Evolutionary conservation across 2,888 invertebrate genomes (phyloP), one percentile per base, ranked within the genome.

Genomic region (Amphipyra berbera): DNA sequence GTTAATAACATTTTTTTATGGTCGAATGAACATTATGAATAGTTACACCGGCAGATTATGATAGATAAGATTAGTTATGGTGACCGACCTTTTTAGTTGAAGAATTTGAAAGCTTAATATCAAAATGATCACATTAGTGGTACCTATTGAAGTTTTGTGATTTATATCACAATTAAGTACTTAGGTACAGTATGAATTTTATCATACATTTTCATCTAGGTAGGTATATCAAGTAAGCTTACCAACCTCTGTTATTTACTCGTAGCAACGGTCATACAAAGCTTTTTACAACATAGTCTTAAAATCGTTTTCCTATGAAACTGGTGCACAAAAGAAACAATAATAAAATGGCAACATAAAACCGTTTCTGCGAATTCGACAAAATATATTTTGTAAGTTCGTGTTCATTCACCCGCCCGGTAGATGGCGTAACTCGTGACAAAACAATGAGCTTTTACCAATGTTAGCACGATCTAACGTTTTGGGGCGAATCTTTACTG

Each of bases 361-460:
- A 38, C 42, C 4, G 40, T 12, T 58, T 50, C 42, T 38, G 41
- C 12, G 33, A 63, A 64, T 64, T 70, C 63, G 35, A 46, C 56
- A 48, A 71, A 69, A 48, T 47, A 50, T 15, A 3, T 42, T 47
- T 69, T 59, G 46, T 63, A 60, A 59, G 57, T 57, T 66, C 6
- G 37, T 53, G 61, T 61, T 52, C 41, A 65, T 72, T 69, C 62
- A 55, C 6, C 61, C 77, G 75, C 62, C 61, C 87, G 72, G 68
- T 85, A 93, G 92, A 93, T 93, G 92, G 92, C 92, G 90, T 82
- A 69, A 85, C 82, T 67, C 58, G 90, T 85, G 63, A 55, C 85
- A 86, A 88, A 91, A 91, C 88, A 91, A 86, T 81, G 59, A 73
- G 57, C 30, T 67, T 83, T 79, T 73, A 76, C 73, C 62, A 73